Evolutionary conservation across 2,113 vertebrate species (phyloP), one percentile per base, ranked within the genome.

Genomic region (Furnarius figulus): DNA sequence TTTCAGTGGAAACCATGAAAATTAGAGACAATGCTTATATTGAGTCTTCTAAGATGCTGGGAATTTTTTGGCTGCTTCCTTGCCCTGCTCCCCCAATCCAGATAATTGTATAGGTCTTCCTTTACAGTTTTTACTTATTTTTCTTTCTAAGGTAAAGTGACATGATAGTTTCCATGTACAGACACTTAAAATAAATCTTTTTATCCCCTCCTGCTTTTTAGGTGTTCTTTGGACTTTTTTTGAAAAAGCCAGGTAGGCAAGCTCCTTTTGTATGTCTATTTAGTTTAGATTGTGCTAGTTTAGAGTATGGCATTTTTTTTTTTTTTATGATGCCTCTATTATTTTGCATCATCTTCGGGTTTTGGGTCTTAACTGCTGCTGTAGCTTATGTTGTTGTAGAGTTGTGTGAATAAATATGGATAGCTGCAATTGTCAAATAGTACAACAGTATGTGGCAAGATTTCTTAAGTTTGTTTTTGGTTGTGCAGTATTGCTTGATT

Each of bases 201-300:
- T 88, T 95, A 88, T 95, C 94, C 95, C 83, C 76, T 96, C 94
- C 93, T 96, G 78, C 95, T 90, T 95, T 95, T 94, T 97, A 95
- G 89, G 94, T 97, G 31, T 93, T 92, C 86, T 94, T 94, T 95
- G 94, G 91, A 92, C 84, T 95, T 88, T 74, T 82, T 75, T 90
- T 95, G 91, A 90, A 77, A 94, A 85, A 87, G 80, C 61, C 92
- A 95, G 92, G 95, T 95, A 95, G 90, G 95, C 89, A 91, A 91
- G 77, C 80, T 95, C 81, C 70, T 92, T 93, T 82, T 94, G 28
- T 89, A 33, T 94, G 44, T 4, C 37, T 91, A 66, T 95, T 93
- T 92, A 97, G 88, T 78, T 94, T 95, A 96, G 84, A 87, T 42
- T 75, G 65, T 89, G 70, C 70, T 95, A 87, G 77, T 85, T 91